phyloP scores from a whole-genome alignment of 2,888 invertebrate genomes.

The Meteorus cinctellus region DNA sequence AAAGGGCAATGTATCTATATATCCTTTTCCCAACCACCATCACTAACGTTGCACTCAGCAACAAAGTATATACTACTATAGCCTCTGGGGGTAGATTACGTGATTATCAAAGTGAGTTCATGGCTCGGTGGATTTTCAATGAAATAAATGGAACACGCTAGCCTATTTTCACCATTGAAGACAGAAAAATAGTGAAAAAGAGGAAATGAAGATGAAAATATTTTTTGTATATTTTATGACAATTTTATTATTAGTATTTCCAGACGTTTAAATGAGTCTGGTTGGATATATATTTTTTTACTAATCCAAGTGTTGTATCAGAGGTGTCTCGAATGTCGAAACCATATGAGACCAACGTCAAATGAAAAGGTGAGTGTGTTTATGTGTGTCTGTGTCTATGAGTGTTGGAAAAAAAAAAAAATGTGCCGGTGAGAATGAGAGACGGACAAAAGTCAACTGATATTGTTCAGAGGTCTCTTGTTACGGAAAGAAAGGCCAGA shows the following conservation, averaged over 20 bases:
- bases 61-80: neutral
- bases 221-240: neutral
- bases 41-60: conserved; percentile 3
- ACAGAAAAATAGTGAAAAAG: neutral
- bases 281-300: neutral
- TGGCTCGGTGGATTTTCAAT: conserved; percentile 19
- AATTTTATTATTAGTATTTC: neutral
- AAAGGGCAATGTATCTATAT: neutral
- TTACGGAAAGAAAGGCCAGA: conserved; percentile 59
- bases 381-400: neutral
- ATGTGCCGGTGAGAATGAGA: conserved; percentile 12
- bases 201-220: neutral
- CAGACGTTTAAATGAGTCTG: conserved; percentile 4
- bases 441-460: conserved; percentile 24
- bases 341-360: conserved; percentile 7
- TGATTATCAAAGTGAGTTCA: conserved; percentile 29
- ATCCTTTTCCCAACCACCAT: neutral
- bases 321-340: conserved; percentile 17
- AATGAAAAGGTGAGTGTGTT: conserved; percentile 16
- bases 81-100: conserved; percentile 17
- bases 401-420: neutral
- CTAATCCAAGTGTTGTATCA: neutral
- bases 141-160: neutral
- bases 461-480: conserved; percentile 47
- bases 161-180: conserved; percentile 2